phyloP scores from a whole-genome alignment of 2,797 vertebrate genomes.

The Spondyliosoma cantharus region DNA sequence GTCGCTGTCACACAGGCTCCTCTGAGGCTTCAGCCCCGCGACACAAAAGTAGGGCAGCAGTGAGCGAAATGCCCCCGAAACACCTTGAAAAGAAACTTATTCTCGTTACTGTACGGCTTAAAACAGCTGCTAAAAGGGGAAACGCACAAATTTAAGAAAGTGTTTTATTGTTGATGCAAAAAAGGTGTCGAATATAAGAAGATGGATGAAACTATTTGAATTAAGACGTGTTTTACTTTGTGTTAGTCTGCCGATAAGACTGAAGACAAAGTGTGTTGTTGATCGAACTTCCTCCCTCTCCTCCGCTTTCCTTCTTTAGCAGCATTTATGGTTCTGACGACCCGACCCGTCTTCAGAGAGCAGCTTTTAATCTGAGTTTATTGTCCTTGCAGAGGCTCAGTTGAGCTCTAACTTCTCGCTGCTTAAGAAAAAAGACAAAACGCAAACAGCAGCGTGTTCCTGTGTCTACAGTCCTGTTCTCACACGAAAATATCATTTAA shows the following conservation, averaged over 20 bases:
- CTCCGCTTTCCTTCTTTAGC: not conserved
- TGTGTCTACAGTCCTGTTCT: not conserved
- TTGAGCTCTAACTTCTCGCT: not conserved
- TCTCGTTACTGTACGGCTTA: not conserved
- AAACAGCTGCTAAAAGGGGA: not conserved
- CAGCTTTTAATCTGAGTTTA: not conserved
- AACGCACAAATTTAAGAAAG: not conserved
- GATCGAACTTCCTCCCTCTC: not conserved
- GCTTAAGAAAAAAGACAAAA: constrained; percentile 3
- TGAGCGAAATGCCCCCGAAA: constrained; percentile 5
- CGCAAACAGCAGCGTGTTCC: constrained; percentile 3
- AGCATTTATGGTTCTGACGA: not conserved
- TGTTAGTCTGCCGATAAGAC: not conserved
- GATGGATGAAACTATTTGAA: not conserved
- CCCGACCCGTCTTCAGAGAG: constrained; percentile 2
- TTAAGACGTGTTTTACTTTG: no score
- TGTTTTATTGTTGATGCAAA: no score
- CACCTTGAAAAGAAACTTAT: constrained; percentile 1
- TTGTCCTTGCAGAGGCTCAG: constrained; percentile 1
- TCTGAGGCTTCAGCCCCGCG: constrained; percentile 24
- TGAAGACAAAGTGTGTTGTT: no score
- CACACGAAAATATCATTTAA: constrained; percentile 19
- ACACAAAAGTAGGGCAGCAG: constrained; percentile 56
- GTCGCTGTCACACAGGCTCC: constrained; percentile 53
- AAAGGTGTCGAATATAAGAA: no score